These are phyloP conservation scores for Malachius bipustulatus DNA, from an alignment of 2,888 invertebrate species.

Conservation along the genomic window DNA sequence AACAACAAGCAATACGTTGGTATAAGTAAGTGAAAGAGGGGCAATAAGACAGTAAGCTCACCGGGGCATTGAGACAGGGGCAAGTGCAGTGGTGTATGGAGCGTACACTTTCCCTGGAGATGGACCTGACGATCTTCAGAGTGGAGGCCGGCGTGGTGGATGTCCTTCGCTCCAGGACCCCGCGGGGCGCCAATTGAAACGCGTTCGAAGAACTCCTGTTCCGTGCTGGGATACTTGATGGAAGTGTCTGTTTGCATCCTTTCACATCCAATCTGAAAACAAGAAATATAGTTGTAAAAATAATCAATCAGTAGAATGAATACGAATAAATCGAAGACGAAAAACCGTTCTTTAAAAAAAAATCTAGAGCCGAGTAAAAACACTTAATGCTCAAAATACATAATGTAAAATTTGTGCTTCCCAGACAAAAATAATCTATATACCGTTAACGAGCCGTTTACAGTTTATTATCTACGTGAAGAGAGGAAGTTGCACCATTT, in stretches of 20 bases:
- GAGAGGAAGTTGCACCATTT: too few relatives aligned
- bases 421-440: too few relatives aligned
- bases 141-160: slow-evolving; percentile 69
- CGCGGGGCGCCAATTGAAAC: slow-evolving; percentile 53
- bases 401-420: too few relatives aligned
- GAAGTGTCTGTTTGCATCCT: slow-evolving; percentile 37
- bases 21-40: background rate
- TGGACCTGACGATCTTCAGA: slow-evolving; percentile 68
- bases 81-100: slow-evolving; percentile 57
- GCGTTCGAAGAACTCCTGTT: slow-evolving; percentile 53
- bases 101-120: slow-evolving; percentile 70
- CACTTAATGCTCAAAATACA: too few relatives aligned
- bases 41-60: slow-evolving; percentile 27
- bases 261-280: slow-evolving; percentile 35
- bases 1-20: background rate
- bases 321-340: too few relatives aligned
- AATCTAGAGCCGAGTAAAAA: too few relatives aligned
- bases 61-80: slow-evolving; percentile 41
- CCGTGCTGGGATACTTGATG: slow-evolving; percentile 36
- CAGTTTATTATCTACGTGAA: too few relatives aligned
- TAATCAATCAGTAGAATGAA: too few relatives aligned
- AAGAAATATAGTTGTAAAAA: slow-evolving; percentile 8
- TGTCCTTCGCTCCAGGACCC: slow-evolving; percentile 57
- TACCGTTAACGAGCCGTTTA: too few relatives aligned
- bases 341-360: too few relatives aligned